phyloP scores from a whole-genome alignment of 1,140 invertebrate genomes.

The Rhagoletis zephyria region DNA sequence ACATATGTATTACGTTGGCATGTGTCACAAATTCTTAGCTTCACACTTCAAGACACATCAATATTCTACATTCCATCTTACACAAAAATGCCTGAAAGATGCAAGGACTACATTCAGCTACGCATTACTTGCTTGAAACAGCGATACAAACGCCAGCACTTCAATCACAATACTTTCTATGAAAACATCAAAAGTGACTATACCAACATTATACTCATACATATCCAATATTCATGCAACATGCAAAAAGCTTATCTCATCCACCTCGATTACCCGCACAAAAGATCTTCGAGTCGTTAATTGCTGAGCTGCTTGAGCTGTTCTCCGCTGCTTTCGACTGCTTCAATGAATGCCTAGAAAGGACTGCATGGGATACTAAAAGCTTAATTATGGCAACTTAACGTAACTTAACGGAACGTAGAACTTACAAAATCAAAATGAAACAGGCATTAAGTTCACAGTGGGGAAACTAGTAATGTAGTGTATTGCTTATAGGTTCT shows the following conservation, averaged over 20 bases:
- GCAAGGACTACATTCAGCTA: neutral
- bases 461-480: too few relatives aligned
- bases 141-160: slow-evolving; percentile 38
- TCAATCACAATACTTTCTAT: slow-evolving; percentile 27
- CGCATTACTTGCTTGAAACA: neutral
- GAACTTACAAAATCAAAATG: too few relatives aligned
- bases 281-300: slow-evolving; percentile 46
- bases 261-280: slow-evolving; percentile 26
- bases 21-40: neutral
- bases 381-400: too few relatives aligned
- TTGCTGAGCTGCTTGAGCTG: slow-evolving; percentile 34
- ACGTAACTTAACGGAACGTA: too few relatives aligned
- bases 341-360: slow-evolving; percentile 16
- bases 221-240: neutral
- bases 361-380: neutral
- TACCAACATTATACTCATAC: neutral
- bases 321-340: neutral
- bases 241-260: slow-evolving; percentile 40
- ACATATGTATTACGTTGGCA: too few relatives aligned
- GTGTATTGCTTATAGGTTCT: too few relatives aligned
- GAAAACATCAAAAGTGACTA: neutral
- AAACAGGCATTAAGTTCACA: too few relatives aligned
- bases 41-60: neutral
- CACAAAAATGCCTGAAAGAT: too few relatives aligned
- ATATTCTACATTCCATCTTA: too few relatives aligned